A percentile compares a stretch with the other conserved stretches of the same genome.
Evolutionary conservation across 2,888 invertebrate species (phyloP).

Genomic region (Hypena proboscidalis): DNA sequence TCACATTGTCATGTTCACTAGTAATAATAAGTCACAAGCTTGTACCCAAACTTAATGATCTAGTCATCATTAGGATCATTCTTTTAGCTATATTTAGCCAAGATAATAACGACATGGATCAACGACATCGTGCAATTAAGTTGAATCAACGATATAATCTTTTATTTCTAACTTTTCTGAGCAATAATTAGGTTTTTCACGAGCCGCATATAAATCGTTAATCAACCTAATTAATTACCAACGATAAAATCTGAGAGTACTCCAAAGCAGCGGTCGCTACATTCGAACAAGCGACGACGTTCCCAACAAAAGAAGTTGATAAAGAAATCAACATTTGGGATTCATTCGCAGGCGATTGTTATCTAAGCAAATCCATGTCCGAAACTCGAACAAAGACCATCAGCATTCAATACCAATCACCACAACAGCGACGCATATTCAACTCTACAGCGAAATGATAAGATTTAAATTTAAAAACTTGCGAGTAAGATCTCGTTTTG

Average conservation of each 20-base stretch:
- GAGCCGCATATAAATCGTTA: conserved; percentile 7
- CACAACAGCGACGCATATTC: conserved; percentile 6
- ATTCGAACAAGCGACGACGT: conserved; percentile 17
- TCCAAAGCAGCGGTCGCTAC: conserved; percentile 24
- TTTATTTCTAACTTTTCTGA: neutral
- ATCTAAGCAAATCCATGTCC: conserved; percentile 51
- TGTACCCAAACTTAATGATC: too few relatives aligned
- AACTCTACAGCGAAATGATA: conserved; percentile 1
- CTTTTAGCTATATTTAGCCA: too few relatives aligned
- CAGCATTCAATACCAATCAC: conserved; percentile 39
- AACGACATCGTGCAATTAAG: too few relatives aligned
- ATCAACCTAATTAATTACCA: conserved; percentile 30
- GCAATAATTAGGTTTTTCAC: neutral
- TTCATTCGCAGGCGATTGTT: conserved; percentile 49
- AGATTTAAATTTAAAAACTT: conserved; percentile 6
- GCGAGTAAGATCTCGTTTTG: conserved; percentile 23
- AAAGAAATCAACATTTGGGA: conserved; percentile 61
- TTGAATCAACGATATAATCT: too few relatives aligned
- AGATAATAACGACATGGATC: too few relatives aligned
- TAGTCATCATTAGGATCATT: too few relatives aligned
- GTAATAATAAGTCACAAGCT: too few relatives aligned
- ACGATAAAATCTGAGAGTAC: conserved; percentile 37
- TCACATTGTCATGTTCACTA: too few relatives aligned
- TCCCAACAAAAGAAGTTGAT: conserved; percentile 49
- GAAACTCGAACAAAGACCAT: conserved; percentile 41